Base-by-base conservation (phyloP, 2,113 vertebrate species). In the Myrmophylax atrothorax region DNA sequence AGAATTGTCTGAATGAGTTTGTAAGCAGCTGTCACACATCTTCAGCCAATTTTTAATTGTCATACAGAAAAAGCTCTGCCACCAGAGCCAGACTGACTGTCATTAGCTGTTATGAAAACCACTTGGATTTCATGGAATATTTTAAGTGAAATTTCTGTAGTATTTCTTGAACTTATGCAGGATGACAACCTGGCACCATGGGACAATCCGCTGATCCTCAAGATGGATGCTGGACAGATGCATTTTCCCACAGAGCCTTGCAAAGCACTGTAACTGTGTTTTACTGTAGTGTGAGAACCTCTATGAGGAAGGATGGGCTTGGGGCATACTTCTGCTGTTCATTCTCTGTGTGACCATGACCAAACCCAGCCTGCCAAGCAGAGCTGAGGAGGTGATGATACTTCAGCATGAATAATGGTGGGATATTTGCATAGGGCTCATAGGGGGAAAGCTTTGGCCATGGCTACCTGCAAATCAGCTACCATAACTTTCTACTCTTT, bases 11-110 rank as follows among this genome's bases (percentile, higher is more conserved):
- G 62, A 95, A 60, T 94, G 77, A 76, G 33, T 75, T 94, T 2
- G 2, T 55, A 72, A 91, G 87, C 88, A 94, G 76, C 89, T 94
- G 84, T 91, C 87, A 97, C 47, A 63, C 14, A 95, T 67, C 78
- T 93, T 96, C 75, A 90, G 87, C 63, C 78, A 96, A 38, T 93
- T 95, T 94, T 76, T 63, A 47, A 38, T 29, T 70, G 38, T 84
- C 81, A 77, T 26, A 37, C 47, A 28, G 20, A 63, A 93, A 72
- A 66, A 92, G 11, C 55, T 91, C 63, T 93, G 53, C 84, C 53
- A 94, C 52, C 68, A 85, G 29, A 77, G 69, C 50, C 63, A 64
- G 31, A 96, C 83, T 63, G 59, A 92, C 84, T 92, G 47, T 37
- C 64, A 82, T 80, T 83, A 94, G 67, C 25, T 83, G 22, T 84